Conservation (phyloP, 2,113 vertebrate species). For the Tauraco erythrolophus region DNA sequence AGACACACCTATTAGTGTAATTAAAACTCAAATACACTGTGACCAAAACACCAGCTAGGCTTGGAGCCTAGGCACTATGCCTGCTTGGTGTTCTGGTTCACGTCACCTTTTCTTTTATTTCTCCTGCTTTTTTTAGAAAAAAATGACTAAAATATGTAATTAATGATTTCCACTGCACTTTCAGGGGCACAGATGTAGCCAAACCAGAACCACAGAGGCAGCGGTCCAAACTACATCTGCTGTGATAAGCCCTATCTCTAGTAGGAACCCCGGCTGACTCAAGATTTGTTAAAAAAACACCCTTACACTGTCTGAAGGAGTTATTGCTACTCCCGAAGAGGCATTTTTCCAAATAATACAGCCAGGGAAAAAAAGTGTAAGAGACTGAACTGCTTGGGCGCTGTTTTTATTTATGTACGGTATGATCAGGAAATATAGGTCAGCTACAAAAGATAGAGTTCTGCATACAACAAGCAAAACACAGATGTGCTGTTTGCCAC, state of each 20-base stretch:
- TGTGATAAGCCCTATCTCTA: not conserved
- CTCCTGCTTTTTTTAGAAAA: not conserved
- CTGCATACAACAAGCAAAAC: conserved; percentile 18
- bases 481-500: not conserved
- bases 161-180: not conserved
- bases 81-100: not conserved
- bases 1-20: not conserved
- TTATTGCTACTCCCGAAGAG: not conserved
- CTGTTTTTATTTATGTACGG: not conserved
- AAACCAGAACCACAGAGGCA: not conserved
- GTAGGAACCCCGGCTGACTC: not conserved
- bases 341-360: not conserved
- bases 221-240: not conserved
- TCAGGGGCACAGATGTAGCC: not conserved
- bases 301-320: not conserved
- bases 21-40: not conserved
- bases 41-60: not conserved
- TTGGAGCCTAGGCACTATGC: not conserved
- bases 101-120: not conserved
- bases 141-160: not conserved
- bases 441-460: conserved; percentile 4
- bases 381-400: not conserved
- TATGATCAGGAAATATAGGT: not conserved
- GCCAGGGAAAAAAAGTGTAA: not conserved
- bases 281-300: not conserved